A percentile compares a stretch with the other conserved stretches of the same genome.
phyloP scores from a whole-genome alignment of 2,888 invertebrate species.

The Thecophora atra region DNA sequence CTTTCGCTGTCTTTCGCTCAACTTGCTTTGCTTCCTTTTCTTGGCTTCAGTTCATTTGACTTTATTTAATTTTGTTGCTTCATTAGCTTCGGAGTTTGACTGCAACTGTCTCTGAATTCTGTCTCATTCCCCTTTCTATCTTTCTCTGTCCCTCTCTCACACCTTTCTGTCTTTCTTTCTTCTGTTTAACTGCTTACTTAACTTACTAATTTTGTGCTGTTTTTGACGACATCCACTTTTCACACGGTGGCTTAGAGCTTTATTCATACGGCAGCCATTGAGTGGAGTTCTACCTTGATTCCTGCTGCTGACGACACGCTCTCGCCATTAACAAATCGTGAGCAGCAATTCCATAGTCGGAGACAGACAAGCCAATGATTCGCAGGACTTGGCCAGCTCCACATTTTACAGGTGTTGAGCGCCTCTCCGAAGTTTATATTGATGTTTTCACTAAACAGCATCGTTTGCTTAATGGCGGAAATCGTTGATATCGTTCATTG shows the following conservation, averaged over 20 bases:
- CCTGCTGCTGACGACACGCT: conserved; percentile 14
- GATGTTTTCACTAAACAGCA: conserved; percentile 30
- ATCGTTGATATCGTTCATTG: background rate
- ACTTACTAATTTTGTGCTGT: conserved; percentile 7
- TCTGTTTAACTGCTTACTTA: background rate
- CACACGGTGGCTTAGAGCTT: conserved; percentile 5
- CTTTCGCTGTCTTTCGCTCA: background rate
- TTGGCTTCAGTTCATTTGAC: background rate
- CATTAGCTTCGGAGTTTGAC: background rate
- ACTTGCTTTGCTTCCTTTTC: background rate
- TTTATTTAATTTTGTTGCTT: conserved; percentile 22
- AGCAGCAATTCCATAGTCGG: conserved; percentile 46
- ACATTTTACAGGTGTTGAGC: background rate
- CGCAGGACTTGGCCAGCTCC: background rate
- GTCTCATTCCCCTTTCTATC: background rate
- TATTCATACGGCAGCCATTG: background rate
- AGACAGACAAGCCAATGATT: background rate
- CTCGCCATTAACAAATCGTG: conserved; percentile 50
- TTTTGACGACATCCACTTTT: background rate
- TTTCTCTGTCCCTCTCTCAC: background rate
- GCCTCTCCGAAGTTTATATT: conserved; percentile 18
- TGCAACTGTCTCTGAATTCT: background rate
- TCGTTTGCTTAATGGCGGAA: background rate
- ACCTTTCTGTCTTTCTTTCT: background rate
- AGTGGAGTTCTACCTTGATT: background rate